Evolutionary conservation across 1,140 invertebrate genomes (phyloP).

Genomic region (Colletes latitarsis): DNA sequence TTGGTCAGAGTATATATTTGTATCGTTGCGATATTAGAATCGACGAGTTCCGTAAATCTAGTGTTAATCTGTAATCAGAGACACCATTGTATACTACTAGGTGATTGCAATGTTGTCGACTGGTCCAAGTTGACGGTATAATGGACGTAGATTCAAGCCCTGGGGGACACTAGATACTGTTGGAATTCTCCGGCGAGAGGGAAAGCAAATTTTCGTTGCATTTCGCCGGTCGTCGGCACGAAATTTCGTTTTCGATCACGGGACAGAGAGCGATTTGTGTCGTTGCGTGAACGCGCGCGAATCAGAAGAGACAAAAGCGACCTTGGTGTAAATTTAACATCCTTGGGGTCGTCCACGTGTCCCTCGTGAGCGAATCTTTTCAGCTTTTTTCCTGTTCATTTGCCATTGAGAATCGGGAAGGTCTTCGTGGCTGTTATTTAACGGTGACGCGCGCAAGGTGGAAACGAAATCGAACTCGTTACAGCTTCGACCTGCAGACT

Average conservation of each 20-base stretch:
- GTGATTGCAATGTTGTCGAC: too few species aligned
- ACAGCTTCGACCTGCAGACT: too few species aligned
- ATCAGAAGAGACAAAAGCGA: slow-evolving; percentile 20
- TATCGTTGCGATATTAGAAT: too few species aligned
- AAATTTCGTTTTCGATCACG: slow-evolving; percentile 25
- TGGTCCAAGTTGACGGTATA: too few species aligned
- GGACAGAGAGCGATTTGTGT: not conserved
- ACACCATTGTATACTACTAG: too few species aligned
- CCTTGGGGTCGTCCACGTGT: not conserved
- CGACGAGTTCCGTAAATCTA: too few species aligned
- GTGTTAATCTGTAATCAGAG: too few species aligned
- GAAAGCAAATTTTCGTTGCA: not conserved
- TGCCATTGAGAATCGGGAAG: not conserved
- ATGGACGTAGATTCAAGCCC: too few species aligned
- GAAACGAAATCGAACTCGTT: too few species aligned
- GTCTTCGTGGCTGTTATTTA: slow-evolving; percentile 8
- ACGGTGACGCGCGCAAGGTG: not conserved
- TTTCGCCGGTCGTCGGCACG: slow-evolving; percentile 3
- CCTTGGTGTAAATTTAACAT: slow-evolving; percentile 46
- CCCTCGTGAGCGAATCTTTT: not conserved
- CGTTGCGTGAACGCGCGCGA: not conserved
- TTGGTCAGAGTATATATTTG: too few species aligned
- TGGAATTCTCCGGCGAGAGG: not conserved
- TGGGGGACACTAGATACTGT: too few species aligned
- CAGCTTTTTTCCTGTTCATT: not conserved